Percentiles rank a stretch among this genome's conserved stretches.
Evolutionary conservation across 2,888 invertebrate genomes (phyloP).

Genomic region (Strigamia transsilvanica): DNA sequence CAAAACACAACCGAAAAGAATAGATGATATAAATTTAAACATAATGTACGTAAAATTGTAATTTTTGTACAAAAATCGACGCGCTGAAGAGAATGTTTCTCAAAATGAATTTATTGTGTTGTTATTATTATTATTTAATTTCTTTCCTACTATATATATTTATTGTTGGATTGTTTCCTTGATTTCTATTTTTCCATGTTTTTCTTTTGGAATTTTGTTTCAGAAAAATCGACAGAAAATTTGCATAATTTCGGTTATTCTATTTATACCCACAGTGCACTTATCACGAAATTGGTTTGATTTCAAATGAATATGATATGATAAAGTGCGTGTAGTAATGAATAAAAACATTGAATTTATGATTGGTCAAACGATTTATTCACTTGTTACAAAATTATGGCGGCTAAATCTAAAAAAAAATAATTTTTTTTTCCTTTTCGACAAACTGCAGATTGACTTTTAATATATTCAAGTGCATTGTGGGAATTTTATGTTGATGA

Average conservation of each 20-base stretch:
- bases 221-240: not conserved
- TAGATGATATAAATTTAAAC: constrained; percentile 55
- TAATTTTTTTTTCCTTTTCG: not conserved
- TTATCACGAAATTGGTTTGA: not conserved
- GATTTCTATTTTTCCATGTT: constrained; percentile 13
- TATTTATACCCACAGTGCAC: constrained; percentile 3
- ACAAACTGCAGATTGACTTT: too few relatives aligned
- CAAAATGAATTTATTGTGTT: constrained; percentile 23
- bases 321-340: not conserved
- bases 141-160: not conserved
- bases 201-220: not conserved
- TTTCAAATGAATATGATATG: not conserved
- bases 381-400: constrained; percentile 1
- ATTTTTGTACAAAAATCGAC: constrained; percentile 56
- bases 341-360: constrained; percentile 17
- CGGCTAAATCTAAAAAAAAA: not conserved
- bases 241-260: not conserved
- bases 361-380: not conserved
- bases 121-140: constrained; percentile 21
- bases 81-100: constrained; percentile 30
- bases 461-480: constrained; percentile 5
- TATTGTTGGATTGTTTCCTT: constrained; percentile 45
- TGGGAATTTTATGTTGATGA: constrained; percentile 8
- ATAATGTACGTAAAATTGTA: constrained; percentile 57
- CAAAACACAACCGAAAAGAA: not conserved